These are phyloP conservation scores for Odontesthes bonariensis DNA, from an alignment of 2,113 vertebrate genomes.

Conservation along the genomic window DNA sequence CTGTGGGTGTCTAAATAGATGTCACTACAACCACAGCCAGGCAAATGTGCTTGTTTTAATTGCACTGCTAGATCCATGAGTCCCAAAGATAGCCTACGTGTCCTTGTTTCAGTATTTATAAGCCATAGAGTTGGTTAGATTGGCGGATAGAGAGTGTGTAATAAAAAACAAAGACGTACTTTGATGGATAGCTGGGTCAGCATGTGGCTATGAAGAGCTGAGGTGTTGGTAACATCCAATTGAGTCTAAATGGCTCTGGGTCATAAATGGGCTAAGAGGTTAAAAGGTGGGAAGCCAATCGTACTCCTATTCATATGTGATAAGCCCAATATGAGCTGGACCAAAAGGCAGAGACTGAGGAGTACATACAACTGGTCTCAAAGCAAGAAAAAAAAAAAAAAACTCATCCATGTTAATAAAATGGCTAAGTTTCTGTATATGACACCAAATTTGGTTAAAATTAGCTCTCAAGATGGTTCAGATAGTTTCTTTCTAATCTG, in stretches of 20 bases:
- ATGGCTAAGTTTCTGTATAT: neutral
- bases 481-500: neutral
- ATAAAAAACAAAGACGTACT: conserved; percentile 73
- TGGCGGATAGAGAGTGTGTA: conserved; percentile 69
- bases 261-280: conserved; percentile 80
- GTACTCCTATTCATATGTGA: conserved; percentile 59
- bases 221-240: conserved; percentile 80
- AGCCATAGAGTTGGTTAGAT: conserved; percentile 56
- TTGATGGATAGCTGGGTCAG: conserved; percentile 77
- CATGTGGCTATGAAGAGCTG: conserved; percentile 63
- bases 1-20: conserved; percentile 56
- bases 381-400: conserved; percentile 1
- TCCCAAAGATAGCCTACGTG: conserved; percentile 50
- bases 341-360: conserved; percentile 32
- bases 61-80: conserved; percentile 46
- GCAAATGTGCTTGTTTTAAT: conserved; percentile 62
- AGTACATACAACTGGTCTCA: conserved; percentile 27
- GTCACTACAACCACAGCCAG: conserved; percentile 36
- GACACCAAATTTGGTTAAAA: neutral
- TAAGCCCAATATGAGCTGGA: conserved; percentile 64
- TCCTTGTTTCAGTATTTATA: conserved; percentile 78
- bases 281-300: conserved; percentile 71
- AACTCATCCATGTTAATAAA: neutral
- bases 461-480: neutral
- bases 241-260: conserved; percentile 77